Percentiles rank a stretch among this genome's conserved stretches.
Evolutionary conservation across 2,888 invertebrate species (phyloP).

Genomic region (Stratiomys singularior): DNA sequence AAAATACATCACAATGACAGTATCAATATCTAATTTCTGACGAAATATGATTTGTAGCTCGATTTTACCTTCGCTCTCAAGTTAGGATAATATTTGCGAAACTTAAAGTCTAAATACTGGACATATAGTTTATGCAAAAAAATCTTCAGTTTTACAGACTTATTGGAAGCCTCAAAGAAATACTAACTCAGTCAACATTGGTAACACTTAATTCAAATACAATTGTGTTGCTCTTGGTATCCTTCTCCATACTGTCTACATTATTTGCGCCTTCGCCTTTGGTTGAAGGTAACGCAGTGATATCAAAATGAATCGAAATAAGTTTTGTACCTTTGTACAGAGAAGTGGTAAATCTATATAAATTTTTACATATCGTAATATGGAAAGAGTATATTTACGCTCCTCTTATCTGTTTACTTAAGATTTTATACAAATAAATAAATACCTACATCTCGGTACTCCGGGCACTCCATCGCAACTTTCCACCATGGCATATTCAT

Average conservation of each 20-base stretch:
- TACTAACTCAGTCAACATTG: no score
- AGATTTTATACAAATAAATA: conserved; percentile 41
- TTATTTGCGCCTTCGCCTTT: neutral
- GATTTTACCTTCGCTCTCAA: no score
- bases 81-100: no score
- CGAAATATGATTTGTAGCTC: no score
- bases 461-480: conserved; percentile 7
- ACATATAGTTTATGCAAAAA: no score
- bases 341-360: neutral
- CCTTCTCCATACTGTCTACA: neutral
- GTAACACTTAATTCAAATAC: neutral
- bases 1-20: no score
- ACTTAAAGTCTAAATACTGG: no score
- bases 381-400: conserved; percentile 2
- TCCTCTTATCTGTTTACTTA: conserved; percentile 38
- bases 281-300: neutral
- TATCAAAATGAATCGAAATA: conserved; percentile 17
- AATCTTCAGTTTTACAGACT: no score
- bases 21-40: no score
- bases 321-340: neutral
- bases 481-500: neutral
- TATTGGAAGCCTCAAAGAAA: no score
- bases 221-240: neutral
- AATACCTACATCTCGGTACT: conserved; percentile 9
- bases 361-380: neutral